Evolutionary conservation across 2,113 vertebrate genomes (phyloP).

Genomic region (Ictalurus punctatus): DNA sequence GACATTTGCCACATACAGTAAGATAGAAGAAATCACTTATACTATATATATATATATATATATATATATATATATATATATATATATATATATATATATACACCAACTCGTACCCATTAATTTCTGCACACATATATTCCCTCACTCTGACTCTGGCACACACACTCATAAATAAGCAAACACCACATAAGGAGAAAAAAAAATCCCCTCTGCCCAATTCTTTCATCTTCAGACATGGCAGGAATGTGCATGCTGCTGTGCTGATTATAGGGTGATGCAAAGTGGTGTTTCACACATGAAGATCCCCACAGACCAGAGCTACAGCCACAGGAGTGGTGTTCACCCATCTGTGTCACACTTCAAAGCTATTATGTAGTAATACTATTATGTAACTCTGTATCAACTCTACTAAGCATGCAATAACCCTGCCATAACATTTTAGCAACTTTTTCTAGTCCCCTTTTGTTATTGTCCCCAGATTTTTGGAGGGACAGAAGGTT

Average conservation of each 20-base stretch:
- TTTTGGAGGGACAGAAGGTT: too few species aligned
- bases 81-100: background rate
- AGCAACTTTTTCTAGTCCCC: background rate
- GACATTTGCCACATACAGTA: background rate
- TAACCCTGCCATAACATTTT: background rate
- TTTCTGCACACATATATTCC: background rate
- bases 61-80: too few species aligned
- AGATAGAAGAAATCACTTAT: slow-evolving; percentile 8
- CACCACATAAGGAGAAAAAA: background rate
- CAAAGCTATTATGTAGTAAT: slow-evolving; percentile 53
- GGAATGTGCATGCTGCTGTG: slow-evolving; percentile 30
- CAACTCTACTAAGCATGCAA: slow-evolving; percentile 13
- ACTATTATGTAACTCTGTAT: slow-evolving; percentile 29
- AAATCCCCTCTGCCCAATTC: background rate
- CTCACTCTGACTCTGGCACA: background rate
- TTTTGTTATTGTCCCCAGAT: background rate
- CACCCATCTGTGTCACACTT: slow-evolving; percentile 55
- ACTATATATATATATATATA: background rate
- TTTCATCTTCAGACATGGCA: slow-evolving; percentile 19
- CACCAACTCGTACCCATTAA: background rate
- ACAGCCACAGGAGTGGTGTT: slow-evolving; percentile 47
- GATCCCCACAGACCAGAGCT: slow-evolving; percentile 47
- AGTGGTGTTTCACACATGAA: slow-evolving; percentile 65
- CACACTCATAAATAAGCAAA: slow-evolving; percentile 34
- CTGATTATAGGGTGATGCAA: slow-evolving; percentile 58